Evolutionary conservation across 2,888 invertebrate species (phyloP), one percentile per base, ranked within the genome.

Genomic region (Leptinotarsa juncta): DNA sequence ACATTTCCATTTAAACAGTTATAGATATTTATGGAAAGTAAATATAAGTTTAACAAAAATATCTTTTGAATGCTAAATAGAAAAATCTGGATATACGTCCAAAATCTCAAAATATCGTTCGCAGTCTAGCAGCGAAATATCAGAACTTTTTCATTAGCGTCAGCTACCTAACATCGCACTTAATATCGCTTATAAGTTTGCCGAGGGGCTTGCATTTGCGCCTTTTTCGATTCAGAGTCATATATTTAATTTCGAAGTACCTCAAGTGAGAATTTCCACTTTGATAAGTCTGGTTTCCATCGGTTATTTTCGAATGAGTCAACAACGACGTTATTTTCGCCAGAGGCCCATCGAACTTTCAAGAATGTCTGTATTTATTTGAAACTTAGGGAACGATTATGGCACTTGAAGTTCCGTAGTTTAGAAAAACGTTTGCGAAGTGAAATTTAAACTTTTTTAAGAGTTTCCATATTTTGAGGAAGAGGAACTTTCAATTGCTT

Each of bases 161-260:
- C 49, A 26, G 0, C n/a, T n/a, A 4, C 7, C 18, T 42, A 57
- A 60, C 32, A 20, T 50, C 53, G 42, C 71, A 65, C 26, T 67
- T 67, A 72, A 72, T 72, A 67, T 72, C 67, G n/a, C 53, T 49
- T 72, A 72, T 72, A 67, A 72, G 72, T 72, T 72, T 72, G 72
- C 72, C 49, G 49, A 49, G 48, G 60, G 72, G 67, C 23, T 72
- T 72, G 67, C 57, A 72, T 57, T 72, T 72, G 23, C 49, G 48
- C 26, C 55, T 42, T 49, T 49, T 57, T 48, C 66, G 42, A 57
- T 55, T 67, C 10, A 67, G 16, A 67, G 7, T 60, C 50, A 57
- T n/a, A 60, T 67, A 72, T 72, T 51, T 50, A 42, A 67, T n/a
- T 26, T 50, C 50, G 16, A 50, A 4, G 32, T 49, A 68, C 48